Evolutionary conservation across 1,140 invertebrate genomes (phyloP).

Genomic region (Pseudomyrmex cubaensis): DNA sequence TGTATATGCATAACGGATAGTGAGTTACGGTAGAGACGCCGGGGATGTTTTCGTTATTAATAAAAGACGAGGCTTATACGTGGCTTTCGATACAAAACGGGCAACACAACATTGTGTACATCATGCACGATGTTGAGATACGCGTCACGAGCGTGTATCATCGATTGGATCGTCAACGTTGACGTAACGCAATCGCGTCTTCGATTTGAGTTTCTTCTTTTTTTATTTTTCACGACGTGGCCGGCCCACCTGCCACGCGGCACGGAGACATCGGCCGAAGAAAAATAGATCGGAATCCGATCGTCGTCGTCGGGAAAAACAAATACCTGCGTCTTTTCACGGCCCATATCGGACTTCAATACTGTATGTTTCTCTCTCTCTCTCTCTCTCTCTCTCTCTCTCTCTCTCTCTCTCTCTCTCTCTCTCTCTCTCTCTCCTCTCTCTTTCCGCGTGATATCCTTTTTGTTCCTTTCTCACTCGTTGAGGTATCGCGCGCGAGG

Average conservation of each 20-base stretch:
- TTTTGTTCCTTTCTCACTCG: not conserved
- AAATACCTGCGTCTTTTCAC: no score
- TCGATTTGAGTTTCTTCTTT: constrained; percentile 17
- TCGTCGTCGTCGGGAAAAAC: no score
- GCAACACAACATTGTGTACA: not conserved
- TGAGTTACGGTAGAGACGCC: not conserved
- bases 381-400: not conserved
- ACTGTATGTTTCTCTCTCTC: no score
- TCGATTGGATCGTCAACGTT: constrained; percentile 64
- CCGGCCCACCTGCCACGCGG: constrained; percentile 45
- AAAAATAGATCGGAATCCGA: not conserved
- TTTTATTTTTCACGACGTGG: not conserved
- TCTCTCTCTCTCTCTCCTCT: no score
- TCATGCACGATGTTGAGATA: constrained; percentile 8
- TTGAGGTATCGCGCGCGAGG: not conserved
- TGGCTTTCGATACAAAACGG: not conserved
- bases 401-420: no score
- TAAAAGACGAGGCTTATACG: constrained; percentile 14
- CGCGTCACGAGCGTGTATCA: constrained; percentile 45
- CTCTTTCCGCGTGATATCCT: not conserved
- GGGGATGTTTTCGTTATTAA: constrained; percentile 43
- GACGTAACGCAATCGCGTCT: constrained; percentile 41
- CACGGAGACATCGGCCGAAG: not conserved
- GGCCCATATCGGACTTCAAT: not conserved
- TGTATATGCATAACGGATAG: not conserved